Evolutionary conservation across 1,140 invertebrate species (phyloP).

Genomic region (Amyelois transitella): DNA sequence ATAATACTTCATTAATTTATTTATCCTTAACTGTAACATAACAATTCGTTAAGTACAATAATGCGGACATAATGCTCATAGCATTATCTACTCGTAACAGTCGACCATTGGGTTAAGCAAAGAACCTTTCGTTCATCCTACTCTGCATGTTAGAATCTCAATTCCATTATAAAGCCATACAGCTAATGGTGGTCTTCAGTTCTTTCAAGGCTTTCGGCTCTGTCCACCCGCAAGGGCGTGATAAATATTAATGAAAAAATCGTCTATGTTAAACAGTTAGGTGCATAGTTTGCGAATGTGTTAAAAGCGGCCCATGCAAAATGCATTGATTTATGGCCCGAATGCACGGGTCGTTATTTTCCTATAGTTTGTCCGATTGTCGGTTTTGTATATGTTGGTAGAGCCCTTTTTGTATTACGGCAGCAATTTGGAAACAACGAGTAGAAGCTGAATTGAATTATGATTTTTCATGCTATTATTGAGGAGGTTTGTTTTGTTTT

Average conservation of each 20-base stretch:
- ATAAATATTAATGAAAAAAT: not conserved
- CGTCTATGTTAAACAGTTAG: not conserved
- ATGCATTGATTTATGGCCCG: slow-evolving; percentile 38
- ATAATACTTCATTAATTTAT: too few species aligned
- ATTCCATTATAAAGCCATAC: too few species aligned
- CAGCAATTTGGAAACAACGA: not conserved
- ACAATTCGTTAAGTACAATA: too few species aligned
- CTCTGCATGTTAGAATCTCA: too few species aligned
- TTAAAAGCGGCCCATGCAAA: slow-evolving; percentile 39
- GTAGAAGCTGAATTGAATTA: not conserved
- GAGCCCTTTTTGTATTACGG: not conserved
- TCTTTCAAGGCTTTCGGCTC: too few species aligned
- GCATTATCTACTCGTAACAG: too few species aligned
- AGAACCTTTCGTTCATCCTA: too few species aligned
- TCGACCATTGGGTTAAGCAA: too few species aligned
- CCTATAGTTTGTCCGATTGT: not conserved
- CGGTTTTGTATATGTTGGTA: not conserved
- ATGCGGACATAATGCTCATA: too few species aligned
- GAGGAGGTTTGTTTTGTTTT: not conserved
- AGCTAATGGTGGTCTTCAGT: too few species aligned
- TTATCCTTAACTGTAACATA: too few species aligned
- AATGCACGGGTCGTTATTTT: slow-evolving; percentile 25
- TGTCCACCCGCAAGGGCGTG: too few species aligned
- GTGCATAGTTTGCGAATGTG: slow-evolving; percentile 26
- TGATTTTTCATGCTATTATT: not conserved